A percentile compares a stretch with the other conserved stretches of the same genome.
Evolutionary conservation across 1,140 invertebrate genomes (phyloP).

Genomic region (Drosophila fuyamai): DNA sequence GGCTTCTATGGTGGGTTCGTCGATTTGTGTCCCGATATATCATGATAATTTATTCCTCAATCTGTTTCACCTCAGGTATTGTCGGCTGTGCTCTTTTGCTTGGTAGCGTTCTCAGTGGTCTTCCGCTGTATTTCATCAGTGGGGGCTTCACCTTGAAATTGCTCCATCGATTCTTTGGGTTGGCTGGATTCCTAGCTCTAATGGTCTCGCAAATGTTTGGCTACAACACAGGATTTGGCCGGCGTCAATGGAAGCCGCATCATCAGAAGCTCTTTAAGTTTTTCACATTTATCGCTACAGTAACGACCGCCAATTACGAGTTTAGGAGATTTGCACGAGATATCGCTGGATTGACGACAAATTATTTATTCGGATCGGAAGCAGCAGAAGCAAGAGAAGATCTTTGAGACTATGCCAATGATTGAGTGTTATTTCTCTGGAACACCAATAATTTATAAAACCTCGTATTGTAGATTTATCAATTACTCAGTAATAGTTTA

Average conservation of each 20-base stretch:
- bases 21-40: constrained; percentile 1
- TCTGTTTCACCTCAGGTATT: constrained; percentile 45
- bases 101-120: constrained; percentile 39
- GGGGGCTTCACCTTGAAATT: constrained; percentile 39
- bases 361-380: not conserved
- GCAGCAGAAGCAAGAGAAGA: constrained; percentile 18
- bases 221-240: constrained; percentile 77
- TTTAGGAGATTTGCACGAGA: constrained; percentile 53
- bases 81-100: constrained; percentile 65
- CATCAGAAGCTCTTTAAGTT: constrained; percentile 65
- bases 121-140: constrained; percentile 52
- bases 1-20: constrained; percentile 59
- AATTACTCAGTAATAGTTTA: not conserved
- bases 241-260: constrained; percentile 64
- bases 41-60: constrained; percentile 37
- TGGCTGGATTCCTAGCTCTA: constrained; percentile 61
- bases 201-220: constrained; percentile 77
- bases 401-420: constrained; percentile 1
- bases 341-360: constrained; percentile 11
- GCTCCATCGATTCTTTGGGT: constrained; percentile 59
- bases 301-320: constrained; percentile 69
- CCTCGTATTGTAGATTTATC: constrained; percentile 21
- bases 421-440: constrained; percentile 2
- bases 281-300: constrained; percentile 64
- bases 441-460: not conserved